Conservation (phyloP, 2,888 invertebrate genomes). For the Minunthozetes semirufus region DNA sequence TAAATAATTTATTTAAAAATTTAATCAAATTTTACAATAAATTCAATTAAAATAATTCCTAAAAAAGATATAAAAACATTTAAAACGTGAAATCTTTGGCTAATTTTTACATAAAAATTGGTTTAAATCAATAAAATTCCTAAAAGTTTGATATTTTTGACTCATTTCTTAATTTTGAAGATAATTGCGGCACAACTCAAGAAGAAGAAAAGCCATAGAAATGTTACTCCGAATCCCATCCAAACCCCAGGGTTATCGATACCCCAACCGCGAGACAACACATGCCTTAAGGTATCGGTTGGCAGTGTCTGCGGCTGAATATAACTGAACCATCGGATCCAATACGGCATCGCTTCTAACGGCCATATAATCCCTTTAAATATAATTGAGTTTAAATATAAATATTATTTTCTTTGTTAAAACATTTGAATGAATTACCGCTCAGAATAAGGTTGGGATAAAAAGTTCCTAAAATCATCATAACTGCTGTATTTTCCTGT, state of each 20-base stretch:
- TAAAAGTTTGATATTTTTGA: too few species aligned
- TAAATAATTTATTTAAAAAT: too few species aligned
- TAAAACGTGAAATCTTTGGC: too few species aligned
- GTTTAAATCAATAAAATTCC: too few species aligned
- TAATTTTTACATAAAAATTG: too few species aligned
- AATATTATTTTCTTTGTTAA: too few species aligned
- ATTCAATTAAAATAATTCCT: too few species aligned
- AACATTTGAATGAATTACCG: conserved; percentile 15
- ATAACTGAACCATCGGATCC: conserved; percentile 65
- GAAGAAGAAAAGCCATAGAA: conserved; percentile 63
- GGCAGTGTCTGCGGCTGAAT: conserved; percentile 72
- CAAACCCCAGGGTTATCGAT: conserved; percentile 63
- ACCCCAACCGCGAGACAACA: conserved; percentile 67
- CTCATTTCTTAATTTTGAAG: conserved; percentile 36
- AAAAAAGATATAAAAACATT: too few species aligned
- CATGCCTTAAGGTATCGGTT: conserved; percentile 64
- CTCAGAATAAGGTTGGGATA: conserved; percentile 74
- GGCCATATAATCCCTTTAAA: conserved; percentile 84
- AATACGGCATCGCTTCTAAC: conserved; percentile 84
- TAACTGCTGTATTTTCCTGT: conserved; percentile 43
- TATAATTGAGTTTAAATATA: too few species aligned
- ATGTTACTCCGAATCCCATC: conserved; percentile 66
- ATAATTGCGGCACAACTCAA: conserved; percentile 37
- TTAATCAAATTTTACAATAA: too few species aligned
- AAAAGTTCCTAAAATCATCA: conserved; percentile 75